Evolutionary conservation across 2,113 vertebrate genomes (phyloP), one percentile per base, ranked within the genome.

Genomic region (Aepyceros melampus): DNA sequence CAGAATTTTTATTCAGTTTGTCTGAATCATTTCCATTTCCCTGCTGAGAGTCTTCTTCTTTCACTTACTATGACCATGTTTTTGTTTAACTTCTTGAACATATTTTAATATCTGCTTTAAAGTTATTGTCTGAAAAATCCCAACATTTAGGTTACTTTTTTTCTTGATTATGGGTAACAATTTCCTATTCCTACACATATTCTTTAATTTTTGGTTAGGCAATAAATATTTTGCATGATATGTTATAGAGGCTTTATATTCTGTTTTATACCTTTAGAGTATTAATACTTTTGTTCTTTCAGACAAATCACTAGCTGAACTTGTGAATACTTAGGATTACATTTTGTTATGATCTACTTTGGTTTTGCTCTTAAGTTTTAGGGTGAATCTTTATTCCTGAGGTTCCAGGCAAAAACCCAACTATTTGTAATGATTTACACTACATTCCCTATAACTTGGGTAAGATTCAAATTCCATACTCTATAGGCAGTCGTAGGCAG

Each of bases 231-330:
- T 21, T 79, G 40, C 53, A 88, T 76, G 19, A 27, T 56, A 45
- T 64, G 11, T 83, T 82, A 82, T 29, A 62, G 62, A 95, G 43
- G 82, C 29, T n/a, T 56, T 78, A 67, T 76, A 78, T 33, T 82
- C n/a, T 88, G 79, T 94, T 88, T 94, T 91, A 31, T 40, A 93
- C 21, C 62, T 95, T 97, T 92, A 93, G 36, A 76, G 11, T 84
- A 76, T 36, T 58, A 36, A 58, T 25, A 71, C 25, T 67, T 96
- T 88, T 55, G 23, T 92, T 89, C 29, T 60, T 49, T 74, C 31
- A n/a, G 56, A 74, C 27, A 91, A 64, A 84, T 91, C 60, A 76
- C 27, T 67, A 67, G 36, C 36, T 53, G n/a, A 58, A 83, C 25
- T 58, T 64, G 14, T 84, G 16, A 23, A 64, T 91, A 31, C 13